A percentile compares a stretch with the other conserved stretches of the same genome.
phyloP scores from a whole-genome alignment of 2,113 vertebrate genomes.

The Lycocorax pyrrhopterus region DNA sequence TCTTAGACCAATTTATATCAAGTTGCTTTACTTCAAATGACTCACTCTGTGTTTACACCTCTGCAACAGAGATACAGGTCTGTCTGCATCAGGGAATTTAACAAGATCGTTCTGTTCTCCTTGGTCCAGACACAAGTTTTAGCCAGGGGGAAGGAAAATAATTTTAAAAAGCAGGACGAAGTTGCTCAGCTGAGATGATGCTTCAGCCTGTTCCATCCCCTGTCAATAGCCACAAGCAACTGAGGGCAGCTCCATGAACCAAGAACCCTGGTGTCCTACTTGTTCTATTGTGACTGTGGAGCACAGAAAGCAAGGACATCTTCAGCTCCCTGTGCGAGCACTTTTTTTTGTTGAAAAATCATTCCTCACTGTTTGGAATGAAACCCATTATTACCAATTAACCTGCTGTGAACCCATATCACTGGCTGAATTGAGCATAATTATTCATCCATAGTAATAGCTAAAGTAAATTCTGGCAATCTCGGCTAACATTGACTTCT shows the following conservation, averaged over 20 bases:
- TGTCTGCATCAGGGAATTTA: not conserved
- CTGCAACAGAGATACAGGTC: not conserved
- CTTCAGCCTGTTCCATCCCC: not conserved
- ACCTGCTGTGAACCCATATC: slow-evolving; percentile 81
- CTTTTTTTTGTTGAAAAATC: slow-evolving; percentile 67
- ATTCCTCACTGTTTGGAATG: slow-evolving; percentile 76
- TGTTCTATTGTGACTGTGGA: not conserved
- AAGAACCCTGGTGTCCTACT: not conserved
- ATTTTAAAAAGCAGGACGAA: not conserved
- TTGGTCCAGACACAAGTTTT: not conserved
- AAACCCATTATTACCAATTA: slow-evolving; percentile 86
- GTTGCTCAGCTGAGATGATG: not conserved
- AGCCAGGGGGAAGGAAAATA: not conserved
- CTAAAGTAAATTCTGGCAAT: slow-evolving; percentile 79
- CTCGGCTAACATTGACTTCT: slow-evolving; percentile 65
- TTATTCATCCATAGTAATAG: slow-evolving; percentile 83
- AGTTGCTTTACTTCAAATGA: not conserved
- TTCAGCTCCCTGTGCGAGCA: slow-evolving; percentile 17
- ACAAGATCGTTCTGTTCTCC: not conserved
- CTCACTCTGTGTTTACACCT: not conserved
- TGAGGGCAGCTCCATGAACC: not conserved
- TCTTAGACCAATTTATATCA: not conserved
- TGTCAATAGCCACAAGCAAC: not conserved
- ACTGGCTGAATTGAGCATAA: slow-evolving; percentile 81
- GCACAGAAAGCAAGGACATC: slow-evolving; percentile 20